A percentile compares a stretch with the other conserved stretches of the same genome.
Evolutionary conservation across 2,888 invertebrate species (phyloP).

Genomic region (Mycalesis mineus): DNA sequence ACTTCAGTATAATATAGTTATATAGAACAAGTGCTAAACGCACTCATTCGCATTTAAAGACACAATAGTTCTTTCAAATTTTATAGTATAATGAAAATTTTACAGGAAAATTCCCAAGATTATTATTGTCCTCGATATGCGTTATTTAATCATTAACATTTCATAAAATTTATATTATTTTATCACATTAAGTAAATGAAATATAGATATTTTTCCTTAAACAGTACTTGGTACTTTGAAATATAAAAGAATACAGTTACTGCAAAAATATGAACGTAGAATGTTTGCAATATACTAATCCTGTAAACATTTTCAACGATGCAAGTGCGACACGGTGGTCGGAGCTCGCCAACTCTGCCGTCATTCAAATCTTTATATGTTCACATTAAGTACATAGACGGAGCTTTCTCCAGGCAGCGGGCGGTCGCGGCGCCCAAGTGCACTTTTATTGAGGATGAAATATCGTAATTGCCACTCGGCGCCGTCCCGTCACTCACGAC

Average conservation of each 20-base stretch:
- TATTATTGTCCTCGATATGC: no score
- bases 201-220: no score
- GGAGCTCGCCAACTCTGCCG: conserved; percentile 19
- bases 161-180: no score
- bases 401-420: conserved; percentile 51
- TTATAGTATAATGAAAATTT: no score
- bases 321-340: not conserved
- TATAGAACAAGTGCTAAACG: no score
- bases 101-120: no score
- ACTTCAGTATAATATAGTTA: no score
- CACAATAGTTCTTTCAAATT: no score
- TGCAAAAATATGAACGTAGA: not conserved
- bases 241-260: not conserved
- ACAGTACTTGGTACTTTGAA: no score
- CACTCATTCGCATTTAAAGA: no score
- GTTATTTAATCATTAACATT: no score
- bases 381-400: conserved; percentile 72
- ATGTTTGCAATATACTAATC: not conserved
- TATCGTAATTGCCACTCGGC: conserved; percentile 71
- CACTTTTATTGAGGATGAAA: conserved; percentile 75
- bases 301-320: not conserved
- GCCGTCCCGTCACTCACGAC: conserved; percentile 64
- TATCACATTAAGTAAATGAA: no score
- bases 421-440: conserved; percentile 62
- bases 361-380: conserved; percentile 70